Evolutionary conservation across 2,888 invertebrate genomes (phyloP), one percentile per base, ranked within the genome.

Genomic region (Pyrrhosoma nymphula): DNA sequence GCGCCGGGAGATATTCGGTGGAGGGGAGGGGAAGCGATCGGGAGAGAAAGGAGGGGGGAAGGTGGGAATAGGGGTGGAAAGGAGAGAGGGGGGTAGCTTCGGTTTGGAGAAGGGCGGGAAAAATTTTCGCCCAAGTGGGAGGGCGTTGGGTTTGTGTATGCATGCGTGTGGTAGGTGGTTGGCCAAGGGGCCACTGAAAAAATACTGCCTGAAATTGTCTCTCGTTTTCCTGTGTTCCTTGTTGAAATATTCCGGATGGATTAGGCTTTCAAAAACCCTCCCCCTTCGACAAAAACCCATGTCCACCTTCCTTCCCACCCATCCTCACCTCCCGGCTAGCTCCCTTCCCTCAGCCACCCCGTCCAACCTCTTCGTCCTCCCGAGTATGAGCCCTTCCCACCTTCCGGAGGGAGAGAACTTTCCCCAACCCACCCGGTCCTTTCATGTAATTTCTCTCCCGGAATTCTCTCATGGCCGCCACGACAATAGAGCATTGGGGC

Each of bases 191-290:
- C 39, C 63, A 91, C 93, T 93, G 93, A 93, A 93, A 93, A 93
- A 93, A 93, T 93, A 93, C 93, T 69, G 47, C 75, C 93, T 35
- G 60, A 93, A 93, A 93, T 93, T 93, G 93, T 93, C 93, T 63
- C 93, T 75, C 91, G 91, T 91, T 91, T 69, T 91, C 91, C 91
- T 91, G 35, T 39, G 91, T 91, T 91, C 93, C 93, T 93, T 93
- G 93, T 75, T 93, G 93, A 93, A 93, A 93, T 93, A 93, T 93
- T 93, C 69, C 93, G 93, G 91, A 91, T 91, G 91, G 91, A 91
- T 91, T 91, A 91, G 91, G 91, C 91, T 91, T 60, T 63, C 91
- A n/a, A 60, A 35, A 35, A 56, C 18, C 35, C 35, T 39, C 39
- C 91, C n/a, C 56, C 23, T 39, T 56, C 14, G 10, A 35, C 82